These are phyloP conservation scores for Thunnus maccoyii DNA, from an alignment of 2,113 vertebrate genomes.

Conservation along the genomic window DNA sequence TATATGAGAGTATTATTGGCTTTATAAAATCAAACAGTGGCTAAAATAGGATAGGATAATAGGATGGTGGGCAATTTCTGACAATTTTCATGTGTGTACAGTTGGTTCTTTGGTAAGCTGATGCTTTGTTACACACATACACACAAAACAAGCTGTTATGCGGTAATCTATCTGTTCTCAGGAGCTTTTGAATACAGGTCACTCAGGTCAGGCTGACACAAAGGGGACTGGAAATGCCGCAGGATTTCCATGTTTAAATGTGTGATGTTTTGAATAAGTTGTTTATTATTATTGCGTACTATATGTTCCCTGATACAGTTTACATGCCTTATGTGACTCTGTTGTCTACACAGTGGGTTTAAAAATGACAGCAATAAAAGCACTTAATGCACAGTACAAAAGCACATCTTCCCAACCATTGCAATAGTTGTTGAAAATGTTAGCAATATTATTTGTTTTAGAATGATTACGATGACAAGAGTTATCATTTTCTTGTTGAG, in stretches of 20 bases:
- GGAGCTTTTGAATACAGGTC: neutral
- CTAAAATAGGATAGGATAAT: no score
- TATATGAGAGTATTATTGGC: no score
- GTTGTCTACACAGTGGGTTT: neutral
- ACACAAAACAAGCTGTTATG: neutral
- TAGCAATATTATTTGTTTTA: neutral
- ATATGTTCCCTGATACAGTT: no score
- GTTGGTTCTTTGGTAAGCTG: neutral
- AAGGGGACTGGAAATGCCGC: neutral
- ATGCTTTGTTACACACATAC: neutral
- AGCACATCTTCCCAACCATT: no score
- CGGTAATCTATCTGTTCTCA: neutral
- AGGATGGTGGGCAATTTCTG: no score
- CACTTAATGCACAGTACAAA: no score
- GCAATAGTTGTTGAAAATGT: no score
- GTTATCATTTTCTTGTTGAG: neutral
- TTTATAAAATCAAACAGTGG: no score
- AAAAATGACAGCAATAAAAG: no score
- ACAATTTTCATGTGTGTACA: neutral
- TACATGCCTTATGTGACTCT: neutral
- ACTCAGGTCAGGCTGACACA: slow-evolving; percentile 2
- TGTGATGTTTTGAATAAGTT: neutral
- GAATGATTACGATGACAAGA: neutral
- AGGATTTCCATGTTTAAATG: neutral
- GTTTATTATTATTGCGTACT: neutral